A percentile compares a stretch with the other conserved stretches of the same genome.
These are phyloP conservation scores for Lasiommata megera DNA, from an alignment of 2,888 invertebrate genomes.

Conservation along the genomic window DNA sequence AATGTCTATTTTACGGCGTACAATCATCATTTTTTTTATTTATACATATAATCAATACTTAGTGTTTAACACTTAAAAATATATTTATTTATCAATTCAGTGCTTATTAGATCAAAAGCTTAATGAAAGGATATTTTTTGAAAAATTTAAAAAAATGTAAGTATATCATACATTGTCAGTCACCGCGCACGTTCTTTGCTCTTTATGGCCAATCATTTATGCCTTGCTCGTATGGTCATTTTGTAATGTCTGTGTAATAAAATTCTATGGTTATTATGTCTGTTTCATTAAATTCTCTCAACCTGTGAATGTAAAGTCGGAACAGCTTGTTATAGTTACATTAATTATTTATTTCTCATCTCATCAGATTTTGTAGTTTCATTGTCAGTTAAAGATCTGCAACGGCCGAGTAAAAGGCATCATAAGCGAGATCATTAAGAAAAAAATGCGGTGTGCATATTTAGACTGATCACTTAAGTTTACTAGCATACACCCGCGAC, in stretches of 20 bases:
- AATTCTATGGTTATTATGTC: constrained; percentile 61
- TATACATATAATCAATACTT: too few species aligned
- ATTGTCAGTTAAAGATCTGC: constrained; percentile 16
- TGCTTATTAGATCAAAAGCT: too few species aligned
- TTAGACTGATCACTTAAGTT: neutral
- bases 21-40: neutral
- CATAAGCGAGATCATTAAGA: constrained; percentile 18
- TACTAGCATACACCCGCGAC: too few species aligned
- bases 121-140: neutral
- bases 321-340: constrained; percentile 36
- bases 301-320: constrained; percentile 45
- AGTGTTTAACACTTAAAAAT: too few species aligned
- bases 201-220: constrained; percentile 71
- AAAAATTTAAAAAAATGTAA: neutral
- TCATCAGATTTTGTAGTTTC: constrained; percentile 27
- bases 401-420: constrained; percentile 23
- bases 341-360: constrained; percentile 34
- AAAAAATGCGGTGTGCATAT: constrained; percentile 25
- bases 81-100: too few species aligned
- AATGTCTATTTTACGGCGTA: constrained; percentile 1
- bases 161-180: constrained; percentile 54
- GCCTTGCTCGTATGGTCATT: constrained; percentile 59
- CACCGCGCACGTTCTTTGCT: constrained; percentile 47
- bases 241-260: constrained; percentile 68
- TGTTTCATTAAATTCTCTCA: constrained; percentile 50